Percentiles rank a stretch among this genome's conserved stretches.
Conservation (phyloP, 2,797 vertebrate species). For the Telmatherina bonti region DNA sequence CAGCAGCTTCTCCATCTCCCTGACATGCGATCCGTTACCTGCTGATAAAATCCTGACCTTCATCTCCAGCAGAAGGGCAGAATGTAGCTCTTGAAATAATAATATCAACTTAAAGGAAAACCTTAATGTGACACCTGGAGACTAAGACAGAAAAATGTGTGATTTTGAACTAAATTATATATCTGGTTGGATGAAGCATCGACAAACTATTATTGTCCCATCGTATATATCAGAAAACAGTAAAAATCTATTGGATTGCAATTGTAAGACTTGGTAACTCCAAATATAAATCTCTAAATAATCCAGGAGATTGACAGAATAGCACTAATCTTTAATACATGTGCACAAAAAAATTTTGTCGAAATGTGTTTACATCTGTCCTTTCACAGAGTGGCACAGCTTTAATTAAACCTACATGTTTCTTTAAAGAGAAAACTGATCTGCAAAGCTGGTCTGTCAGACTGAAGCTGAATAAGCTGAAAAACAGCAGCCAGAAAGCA, state of each 20-base stretch:
- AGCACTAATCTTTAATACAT: background rate
- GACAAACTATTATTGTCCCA: too few species aligned
- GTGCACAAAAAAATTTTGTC: conserved; percentile 42
- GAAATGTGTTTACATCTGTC: conserved; percentile 49
- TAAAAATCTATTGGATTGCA: too few species aligned
- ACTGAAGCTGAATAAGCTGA: background rate
- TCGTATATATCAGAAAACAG: too few species aligned
- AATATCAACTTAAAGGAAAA: conserved; percentile 7
- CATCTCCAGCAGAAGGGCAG: conserved; percentile 34
- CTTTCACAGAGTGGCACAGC: conserved; percentile 1
- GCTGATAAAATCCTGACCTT: conserved; percentile 38
- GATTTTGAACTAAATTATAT: too few species aligned
- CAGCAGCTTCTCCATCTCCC: conserved; percentile 32
- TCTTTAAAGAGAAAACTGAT: conserved; percentile 20
- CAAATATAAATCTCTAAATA: background rate
- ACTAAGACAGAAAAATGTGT: too few species aligned
- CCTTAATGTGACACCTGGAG: conserved; percentile 9
- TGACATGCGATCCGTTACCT: conserved; percentile 55
- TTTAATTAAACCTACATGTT: conserved; percentile 13
- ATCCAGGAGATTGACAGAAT: background rate
- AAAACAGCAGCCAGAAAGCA: background rate
- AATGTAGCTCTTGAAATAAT: background rate
- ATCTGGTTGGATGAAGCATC: background rate
- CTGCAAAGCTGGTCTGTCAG: conserved; percentile 1
- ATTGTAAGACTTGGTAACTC: background rate